Evolutionary conservation across 1,140 invertebrate genomes (phyloP), one percentile per base, ranked within the genome.

Genomic region (Bursaphelenchus mucronatus): DNA sequence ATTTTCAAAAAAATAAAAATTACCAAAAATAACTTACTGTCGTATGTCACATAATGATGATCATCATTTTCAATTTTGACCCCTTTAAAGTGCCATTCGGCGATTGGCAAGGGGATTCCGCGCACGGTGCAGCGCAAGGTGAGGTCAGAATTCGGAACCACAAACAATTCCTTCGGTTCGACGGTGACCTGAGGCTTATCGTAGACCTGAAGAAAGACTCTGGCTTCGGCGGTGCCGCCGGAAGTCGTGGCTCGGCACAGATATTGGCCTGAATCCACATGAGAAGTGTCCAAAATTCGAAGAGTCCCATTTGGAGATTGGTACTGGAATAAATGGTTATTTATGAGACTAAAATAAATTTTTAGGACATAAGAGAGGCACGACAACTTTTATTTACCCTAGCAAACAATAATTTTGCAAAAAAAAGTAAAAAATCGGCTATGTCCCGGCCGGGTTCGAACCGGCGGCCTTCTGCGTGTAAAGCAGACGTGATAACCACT

Each of bases 401-500:
- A 30, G 5, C 1, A 30, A 30, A 30, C 2, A 30, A 30, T 1
- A 30, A 30, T 30, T 30, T 30, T n/a, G n/a, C n/a, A 30, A 30
- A 5, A 30, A 5, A 30, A 30, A 30, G 5, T 5, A 30, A 30
- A 30, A 30, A 30, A 30, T 30, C 5, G 1, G 1, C 5, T 30
- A 30, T 1, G 30, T 71, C 69, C 68, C 63, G 72, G 70, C 71
- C 72, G 72, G 72, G 72, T 58, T 74, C 72, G 72, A 74, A 74
- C 72, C 72, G 72, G 56, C 70, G 72, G 52, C 71, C 70, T 74
- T 70, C 67, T 74, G 72, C 72, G 72, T 74, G 72, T 74, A 73
- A 74, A 74, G 72, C 72, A 74, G 67, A 74, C 72, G 72, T 74
- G 72, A 74, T 74, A 74, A 74, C 72, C 72, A 74, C 72, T 74